Conservation (phyloP, 1,140 invertebrate species). For the Protaetia brevitarsis region DNA sequence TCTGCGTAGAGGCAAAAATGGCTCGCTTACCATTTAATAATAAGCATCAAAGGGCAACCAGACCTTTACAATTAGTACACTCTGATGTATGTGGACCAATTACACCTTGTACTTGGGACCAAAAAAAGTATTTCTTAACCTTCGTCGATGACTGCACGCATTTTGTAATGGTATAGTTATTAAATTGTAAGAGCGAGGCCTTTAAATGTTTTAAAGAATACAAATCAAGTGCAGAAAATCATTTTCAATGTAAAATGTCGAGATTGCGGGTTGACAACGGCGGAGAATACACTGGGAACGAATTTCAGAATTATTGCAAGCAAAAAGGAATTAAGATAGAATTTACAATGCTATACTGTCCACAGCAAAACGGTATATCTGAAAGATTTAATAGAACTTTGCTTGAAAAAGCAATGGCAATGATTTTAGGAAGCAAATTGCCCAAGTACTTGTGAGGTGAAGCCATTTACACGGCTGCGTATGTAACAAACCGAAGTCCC, state of each 20-base stretch:
- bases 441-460: slow-evolving; percentile 47
- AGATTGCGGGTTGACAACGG: slow-evolving; percentile 27
- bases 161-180: background rate
- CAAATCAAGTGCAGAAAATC: background rate
- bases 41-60: background rate
- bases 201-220: background rate
- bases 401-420: slow-evolving; percentile 42
- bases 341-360: slow-evolving; percentile 43
- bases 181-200: background rate
- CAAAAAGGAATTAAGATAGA: slow-evolving; percentile 34
- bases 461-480: slow-evolving; percentile 39
- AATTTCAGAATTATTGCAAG: slow-evolving; percentile 22
- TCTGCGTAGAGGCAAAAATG: background rate
- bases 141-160: background rate
- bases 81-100: background rate
- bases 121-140: background rate
- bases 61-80: background rate
- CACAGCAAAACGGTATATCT: slow-evolving; percentile 50
- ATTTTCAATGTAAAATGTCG: background rate
- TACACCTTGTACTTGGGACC: background rate
- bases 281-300: slow-evolving; percentile 27
- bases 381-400: slow-evolving; percentile 48
- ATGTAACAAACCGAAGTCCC: slow-evolving; percentile 29
- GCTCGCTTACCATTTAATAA: background rate
- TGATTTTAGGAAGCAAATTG: slow-evolving; percentile 43